Base-by-base conservation (phyloP, 2,797 vertebrate genomes). In the Ambastaia sidthimunki region DNA sequence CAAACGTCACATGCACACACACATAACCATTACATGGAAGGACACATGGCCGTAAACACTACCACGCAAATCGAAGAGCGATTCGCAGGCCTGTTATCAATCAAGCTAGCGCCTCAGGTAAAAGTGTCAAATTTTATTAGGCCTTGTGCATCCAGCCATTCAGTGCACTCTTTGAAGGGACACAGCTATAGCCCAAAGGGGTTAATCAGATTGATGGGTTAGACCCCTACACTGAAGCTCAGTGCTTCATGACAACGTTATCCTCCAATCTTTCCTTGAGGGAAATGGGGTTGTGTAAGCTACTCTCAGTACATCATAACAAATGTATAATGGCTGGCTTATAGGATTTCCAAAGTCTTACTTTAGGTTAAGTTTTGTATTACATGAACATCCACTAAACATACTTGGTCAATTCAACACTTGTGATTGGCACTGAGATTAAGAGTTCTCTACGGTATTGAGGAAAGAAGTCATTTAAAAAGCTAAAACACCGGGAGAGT, bases 21-120 rank as follows among this genome's bases (percentile, higher is more conserved):
- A 80, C 55, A 77, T 80, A 82, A 69, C 79, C 81, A 62, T 80
- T 47, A 77, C 78, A 84, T 37, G 63, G 80, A 76, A 59, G 81
- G 84, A 87, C 85, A 86, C 86, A 85, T 68, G 72, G 88, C 88
- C 78, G 87, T 85, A 77, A 71, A 84, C 89, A 83, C 88, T 62
- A 83, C 48, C 13, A 52, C 71, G 85, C 83, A 85, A 82, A 91
- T 92, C 89, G 84, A 92, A 90, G 85, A 82, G 60, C 71, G 86
- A 89, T 89, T 87, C 88, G 78, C 68, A 41, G 55, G 77, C 82
- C 82, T 82, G 87, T 88, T 89, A 93, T 93, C 89, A 91, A 92
- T 93, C 91, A 92, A 66, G 90, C 85, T 87, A 89, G 83, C 86
- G 89, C 89, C 86, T 89, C 83, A 87, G 90, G 89, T 80, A 63